Evolutionary conservation across 2,888 invertebrate species (phyloP), one percentile per base, ranked within the genome.

Genomic region (Drymonia ruficornis): DNA sequence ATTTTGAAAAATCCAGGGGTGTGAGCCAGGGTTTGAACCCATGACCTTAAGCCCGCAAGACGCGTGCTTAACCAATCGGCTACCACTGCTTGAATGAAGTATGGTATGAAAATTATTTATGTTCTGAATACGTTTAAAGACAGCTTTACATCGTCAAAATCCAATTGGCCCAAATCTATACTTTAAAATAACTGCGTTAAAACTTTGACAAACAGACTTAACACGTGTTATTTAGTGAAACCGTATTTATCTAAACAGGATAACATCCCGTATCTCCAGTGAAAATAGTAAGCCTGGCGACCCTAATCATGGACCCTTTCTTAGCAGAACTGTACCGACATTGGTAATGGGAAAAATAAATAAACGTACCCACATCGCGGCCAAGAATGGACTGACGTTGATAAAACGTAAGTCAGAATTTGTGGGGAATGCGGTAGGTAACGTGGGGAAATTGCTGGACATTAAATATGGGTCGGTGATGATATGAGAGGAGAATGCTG

Each of bases 281-380:
- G 13, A 18, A 43, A 19, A 19, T 19, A 6, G 43, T 38, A 38
- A n/a, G n/a, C 29, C 23, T 46, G 29, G 13, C 0, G 29, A 46
- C 46, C 29, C 29, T 29, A 46, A 46, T 12, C 69, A 66, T 62
- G 55, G 72, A 58, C 60, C 69, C 60, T 71, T 71, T 66, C 56
- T 58, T 42, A 31, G 52, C 50, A 16, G 42, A 42, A 29, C 42
- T 42, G 50, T 46, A 57, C 52, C 46, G 50, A 49, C 50, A 52
- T 49, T 55, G 50, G 59, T 67, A 67, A 68, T 68, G 61, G 64
- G 43, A 51, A 63, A 56, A 52, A 68, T 68, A 69, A 69, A 68
- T 68, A 68, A 68, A 55, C 45, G 54, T 61, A 49, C 56, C 53
- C 55, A 60, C 61, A 57, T 57, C 50, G 53, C 56, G 48, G 29